Percentiles rank a stretch among this genome's conserved stretches.
These are phyloP conservation scores for Mesoligia furuncula DNA, from an alignment of 2,888 invertebrate genomes.

Conservation along the genomic window DNA sequence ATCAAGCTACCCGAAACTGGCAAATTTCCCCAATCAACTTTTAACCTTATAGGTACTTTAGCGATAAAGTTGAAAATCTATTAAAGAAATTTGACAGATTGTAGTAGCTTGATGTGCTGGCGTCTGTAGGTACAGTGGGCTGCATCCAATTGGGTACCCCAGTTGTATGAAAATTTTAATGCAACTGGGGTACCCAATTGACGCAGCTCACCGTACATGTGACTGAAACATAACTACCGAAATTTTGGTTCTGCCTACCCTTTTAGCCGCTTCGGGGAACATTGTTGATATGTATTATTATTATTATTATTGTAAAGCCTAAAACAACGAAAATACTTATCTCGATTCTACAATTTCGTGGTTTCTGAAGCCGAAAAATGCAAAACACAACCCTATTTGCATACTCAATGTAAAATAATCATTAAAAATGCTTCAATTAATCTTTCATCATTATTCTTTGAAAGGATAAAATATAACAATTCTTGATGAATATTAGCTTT, in stretches of 20 bases:
- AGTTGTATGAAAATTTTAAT: too few species aligned
- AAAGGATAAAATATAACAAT: conserved; percentile 17
- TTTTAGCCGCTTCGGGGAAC: neutral
- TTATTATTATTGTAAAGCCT: neutral
- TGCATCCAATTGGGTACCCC: too few species aligned
- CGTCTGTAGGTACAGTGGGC: too few species aligned
- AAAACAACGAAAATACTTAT: neutral
- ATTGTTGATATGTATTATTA: too few species aligned
- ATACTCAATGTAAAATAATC: conserved; percentile 46
- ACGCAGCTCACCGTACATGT: too few species aligned
- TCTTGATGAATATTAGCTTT: conserved; percentile 27
- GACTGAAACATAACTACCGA: neutral
- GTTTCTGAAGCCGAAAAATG: neutral
- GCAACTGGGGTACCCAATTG: too few species aligned
- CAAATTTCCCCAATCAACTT: too few species aligned
- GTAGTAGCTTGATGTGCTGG: too few species aligned
- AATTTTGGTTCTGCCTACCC: neutral
- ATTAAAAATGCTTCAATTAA: conserved; percentile 37
- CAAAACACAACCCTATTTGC: conserved; percentile 24
- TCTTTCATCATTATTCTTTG: conserved; percentile 31
- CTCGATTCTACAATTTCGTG: neutral
- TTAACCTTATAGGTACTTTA: too few species aligned
- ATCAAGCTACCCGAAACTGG: too few species aligned
- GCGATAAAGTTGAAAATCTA: too few species aligned
- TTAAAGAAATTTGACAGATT: too few species aligned